Conservation (phyloP, 1,140 invertebrate species). For the Anthonomus grandis region DNA sequence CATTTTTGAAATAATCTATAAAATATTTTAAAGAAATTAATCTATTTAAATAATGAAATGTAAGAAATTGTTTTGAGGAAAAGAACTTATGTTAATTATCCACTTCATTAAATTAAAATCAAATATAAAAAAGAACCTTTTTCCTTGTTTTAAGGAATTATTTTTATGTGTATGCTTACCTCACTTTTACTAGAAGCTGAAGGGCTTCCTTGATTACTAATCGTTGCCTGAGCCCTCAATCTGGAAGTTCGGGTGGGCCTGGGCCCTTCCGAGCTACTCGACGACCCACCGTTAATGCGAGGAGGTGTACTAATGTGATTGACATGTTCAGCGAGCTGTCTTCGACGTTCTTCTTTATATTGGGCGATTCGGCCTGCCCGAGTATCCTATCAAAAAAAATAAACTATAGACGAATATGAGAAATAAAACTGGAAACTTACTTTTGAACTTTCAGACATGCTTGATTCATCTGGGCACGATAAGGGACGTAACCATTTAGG, state of each 20-base stretch:
- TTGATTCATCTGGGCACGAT: constrained; percentile 20
- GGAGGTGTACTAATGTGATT: constrained; percentile 8
- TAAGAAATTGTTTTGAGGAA: too few relatives aligned
- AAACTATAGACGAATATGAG: constrained; percentile 1
- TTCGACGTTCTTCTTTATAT: constrained; percentile 64
- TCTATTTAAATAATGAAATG: too few relatives aligned
- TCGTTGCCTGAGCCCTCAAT: constrained; percentile 60
- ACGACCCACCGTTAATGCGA: constrained; percentile 30
- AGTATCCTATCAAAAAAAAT: constrained; percentile 24
- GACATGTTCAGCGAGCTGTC: constrained; percentile 54
- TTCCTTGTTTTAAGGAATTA: too few relatives aligned
- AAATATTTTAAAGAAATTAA: too few relatives aligned
- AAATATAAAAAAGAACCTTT: too few relatives aligned
- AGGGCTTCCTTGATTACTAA: constrained; percentile 5
- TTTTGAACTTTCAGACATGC: constrained; percentile 18
- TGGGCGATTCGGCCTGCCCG: constrained; percentile 59
- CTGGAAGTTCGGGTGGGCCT: constrained; percentile 69
- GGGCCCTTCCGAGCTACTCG: constrained; percentile 50
- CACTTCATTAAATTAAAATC: too few relatives aligned
- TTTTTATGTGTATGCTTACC: constrained; percentile 17
- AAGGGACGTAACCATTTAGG: constrained; percentile 33
- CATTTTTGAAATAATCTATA: too few relatives aligned
- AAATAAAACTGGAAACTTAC: too few relatives aligned
- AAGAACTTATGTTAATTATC: too few relatives aligned
- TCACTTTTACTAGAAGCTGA: constrained; percentile 7